Percentiles rank a stretch among this genome's conserved stretches.
phyloP scores from a whole-genome alignment of 2,888 invertebrate genomes.

The Drepanosiphum platanoidis region DNA sequence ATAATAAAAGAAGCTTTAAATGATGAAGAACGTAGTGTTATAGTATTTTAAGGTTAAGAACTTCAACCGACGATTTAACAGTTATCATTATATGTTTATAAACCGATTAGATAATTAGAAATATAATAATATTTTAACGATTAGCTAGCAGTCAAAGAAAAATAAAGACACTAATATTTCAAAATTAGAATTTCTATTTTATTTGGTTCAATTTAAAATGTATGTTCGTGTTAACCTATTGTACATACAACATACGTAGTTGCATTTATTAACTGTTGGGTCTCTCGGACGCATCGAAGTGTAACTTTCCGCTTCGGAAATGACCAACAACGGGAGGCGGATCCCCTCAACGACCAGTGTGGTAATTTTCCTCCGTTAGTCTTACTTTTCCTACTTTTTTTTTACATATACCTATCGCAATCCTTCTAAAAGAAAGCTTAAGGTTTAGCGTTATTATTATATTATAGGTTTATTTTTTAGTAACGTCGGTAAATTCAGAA shows the following conservation, averaged over 20 bases:
- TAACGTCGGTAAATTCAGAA: conserved; percentile 1
- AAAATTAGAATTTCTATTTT: neutral
- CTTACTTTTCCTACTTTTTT: neutral
- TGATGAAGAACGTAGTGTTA: no score
- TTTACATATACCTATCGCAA: neutral
- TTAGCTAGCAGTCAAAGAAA: neutral
- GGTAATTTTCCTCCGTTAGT: conserved; percentile 32
- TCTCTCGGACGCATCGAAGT: conserved; percentile 35
- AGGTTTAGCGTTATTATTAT: no score
- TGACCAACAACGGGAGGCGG: conserved; percentile 57
- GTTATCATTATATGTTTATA: no score
- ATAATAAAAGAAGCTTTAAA: no score
- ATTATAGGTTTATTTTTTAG: conserved; percentile 8
- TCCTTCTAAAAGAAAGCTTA: neutral
- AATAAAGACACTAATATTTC: neutral
- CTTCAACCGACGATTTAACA: no score
- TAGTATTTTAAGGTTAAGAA: no score
- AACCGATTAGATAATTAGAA: no score
- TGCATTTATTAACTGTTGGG: conserved; percentile 21
- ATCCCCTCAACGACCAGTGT: conserved; percentile 22
- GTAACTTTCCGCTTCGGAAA: conserved; percentile 56
- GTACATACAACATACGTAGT: neutral
- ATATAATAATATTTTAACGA: neutral
- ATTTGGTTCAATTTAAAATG: neutral
- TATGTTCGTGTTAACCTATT: neutral